Conservation (phyloP, 2,888 invertebrate species). For the Pollenia labialis region DNA sequence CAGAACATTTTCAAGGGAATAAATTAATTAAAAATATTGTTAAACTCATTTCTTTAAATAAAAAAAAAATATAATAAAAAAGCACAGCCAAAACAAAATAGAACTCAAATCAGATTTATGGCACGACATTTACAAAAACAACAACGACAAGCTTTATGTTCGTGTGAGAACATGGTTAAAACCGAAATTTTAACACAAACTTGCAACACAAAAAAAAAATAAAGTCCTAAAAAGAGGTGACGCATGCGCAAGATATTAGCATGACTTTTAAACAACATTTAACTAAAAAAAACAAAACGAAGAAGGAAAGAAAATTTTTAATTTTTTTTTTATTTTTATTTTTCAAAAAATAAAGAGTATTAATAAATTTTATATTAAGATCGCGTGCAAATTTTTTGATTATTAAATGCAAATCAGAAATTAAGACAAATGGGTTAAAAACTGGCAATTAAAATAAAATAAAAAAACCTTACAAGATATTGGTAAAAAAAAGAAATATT, state of each 20-base stretch:
- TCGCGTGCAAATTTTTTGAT: conserved; percentile 72
- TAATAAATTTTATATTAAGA: conserved; percentile 73
- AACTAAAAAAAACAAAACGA: conserved; percentile 56
- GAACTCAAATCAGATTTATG: conserved; percentile 68
- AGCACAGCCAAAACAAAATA: background rate
- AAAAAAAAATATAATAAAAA: conserved; percentile 10
- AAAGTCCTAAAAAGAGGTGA: conserved; percentile 54
- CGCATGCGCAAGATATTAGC: conserved; percentile 71
- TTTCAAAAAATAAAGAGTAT: conserved; percentile 35
- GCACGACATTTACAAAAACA: conserved; percentile 68
- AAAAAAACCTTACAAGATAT: conserved; percentile 35
- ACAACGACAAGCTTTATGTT: conserved; percentile 47
- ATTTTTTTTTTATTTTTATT: background rate
- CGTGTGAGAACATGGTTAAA: conserved; percentile 71
- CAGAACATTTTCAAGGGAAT: conserved; percentile 60
- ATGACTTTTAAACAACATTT: conserved; percentile 66
- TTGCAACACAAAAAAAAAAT: conserved; percentile 17
- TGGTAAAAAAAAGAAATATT: background rate
- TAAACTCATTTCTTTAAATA: conserved; percentile 52
- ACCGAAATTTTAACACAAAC: conserved; percentile 43
- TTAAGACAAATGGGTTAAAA: conserved; percentile 74
- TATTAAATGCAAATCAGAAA: conserved; percentile 74
- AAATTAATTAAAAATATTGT: conserved; percentile 68
- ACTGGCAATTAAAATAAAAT: conserved; percentile 72
- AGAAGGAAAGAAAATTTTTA: conserved; percentile 38